Percentiles rank a stretch among this genome's conserved stretches.
phyloP scores from a whole-genome alignment of 2,113 vertebrate species.

The Cyrtonyx montezumae region DNA sequence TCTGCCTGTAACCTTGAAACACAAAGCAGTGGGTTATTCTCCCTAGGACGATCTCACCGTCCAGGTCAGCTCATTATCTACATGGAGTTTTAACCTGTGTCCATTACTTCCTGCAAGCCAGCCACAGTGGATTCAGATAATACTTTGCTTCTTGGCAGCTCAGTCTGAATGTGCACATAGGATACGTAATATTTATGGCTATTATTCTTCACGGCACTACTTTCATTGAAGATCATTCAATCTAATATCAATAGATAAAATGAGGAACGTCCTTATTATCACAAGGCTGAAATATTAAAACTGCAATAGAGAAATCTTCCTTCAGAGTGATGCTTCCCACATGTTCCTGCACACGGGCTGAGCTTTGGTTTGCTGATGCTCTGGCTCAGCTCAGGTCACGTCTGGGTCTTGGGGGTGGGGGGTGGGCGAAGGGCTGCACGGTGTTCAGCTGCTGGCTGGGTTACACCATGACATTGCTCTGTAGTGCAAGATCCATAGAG shows the following conservation, averaged over 20 bases:
- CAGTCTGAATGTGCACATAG: background rate
- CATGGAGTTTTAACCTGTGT: background rate
- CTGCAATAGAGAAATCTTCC: background rate
- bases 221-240: conserved; percentile 23
- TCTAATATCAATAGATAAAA: conserved; percentile 29
- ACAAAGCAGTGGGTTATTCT: background rate
- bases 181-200: background rate
- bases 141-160: background rate
- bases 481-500: background rate
- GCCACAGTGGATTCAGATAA: background rate
- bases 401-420: background rate
- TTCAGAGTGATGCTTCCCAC: background rate
- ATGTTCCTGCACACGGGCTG: background rate
- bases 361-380: background rate
- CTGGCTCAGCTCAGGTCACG: background rate
- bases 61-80: background rate
- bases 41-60: background rate
- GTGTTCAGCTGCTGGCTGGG: no score
- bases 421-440: background rate
- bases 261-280: background rate
- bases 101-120: background rate
- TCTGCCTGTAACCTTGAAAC: background rate
- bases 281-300: background rate
- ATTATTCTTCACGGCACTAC: background rate
- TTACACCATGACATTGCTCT: background rate